Evolutionary conservation across 1,140 invertebrate species (phyloP).

Genomic region (Cardiocondyla obscurior): DNA sequence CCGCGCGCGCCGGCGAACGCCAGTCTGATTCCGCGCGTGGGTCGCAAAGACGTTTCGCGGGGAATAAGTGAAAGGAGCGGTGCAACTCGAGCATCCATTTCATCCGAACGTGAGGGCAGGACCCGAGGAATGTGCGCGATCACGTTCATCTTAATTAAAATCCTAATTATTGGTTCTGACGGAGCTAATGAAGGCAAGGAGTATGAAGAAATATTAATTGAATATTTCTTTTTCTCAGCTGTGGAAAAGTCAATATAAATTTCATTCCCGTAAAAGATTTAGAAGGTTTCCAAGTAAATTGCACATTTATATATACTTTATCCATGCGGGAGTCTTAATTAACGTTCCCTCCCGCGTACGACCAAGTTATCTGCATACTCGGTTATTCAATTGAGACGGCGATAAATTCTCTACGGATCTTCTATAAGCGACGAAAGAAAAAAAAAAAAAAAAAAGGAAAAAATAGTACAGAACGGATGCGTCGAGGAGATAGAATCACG

Average conservation of each 20-base stretch:
- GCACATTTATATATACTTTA: too few species aligned
- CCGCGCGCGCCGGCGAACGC: background rate
- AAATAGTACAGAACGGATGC: background rate
- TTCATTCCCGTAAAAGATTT: background rate
- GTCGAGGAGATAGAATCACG: background rate
- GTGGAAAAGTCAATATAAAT: background rate
- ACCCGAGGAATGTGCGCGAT: background rate
- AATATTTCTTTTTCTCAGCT: background rate
- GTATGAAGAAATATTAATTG: constrained; percentile 2
- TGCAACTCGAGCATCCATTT: constrained; percentile 34
- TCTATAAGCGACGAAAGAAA: background rate
- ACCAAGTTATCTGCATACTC: background rate
- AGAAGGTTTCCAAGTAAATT: background rate
- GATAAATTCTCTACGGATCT: background rate
- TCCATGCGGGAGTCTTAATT: background rate
- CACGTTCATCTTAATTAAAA: constrained; percentile 10
- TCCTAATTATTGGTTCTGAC: constrained; percentile 27
- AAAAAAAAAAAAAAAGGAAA: background rate
- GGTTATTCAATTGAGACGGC: background rate
- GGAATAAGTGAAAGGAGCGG: constrained; percentile 47
- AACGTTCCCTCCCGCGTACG: background rate
- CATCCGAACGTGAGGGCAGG: background rate
- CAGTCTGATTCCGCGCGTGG: constrained; percentile 30
- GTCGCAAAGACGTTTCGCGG: constrained; percentile 7
- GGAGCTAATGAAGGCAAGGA: background rate